Percentiles rank a stretch among this genome's conserved stretches.
phyloP scores from a whole-genome alignment of 2,888 invertebrate genomes.

The Drosophila suboccidentalis region DNA sequence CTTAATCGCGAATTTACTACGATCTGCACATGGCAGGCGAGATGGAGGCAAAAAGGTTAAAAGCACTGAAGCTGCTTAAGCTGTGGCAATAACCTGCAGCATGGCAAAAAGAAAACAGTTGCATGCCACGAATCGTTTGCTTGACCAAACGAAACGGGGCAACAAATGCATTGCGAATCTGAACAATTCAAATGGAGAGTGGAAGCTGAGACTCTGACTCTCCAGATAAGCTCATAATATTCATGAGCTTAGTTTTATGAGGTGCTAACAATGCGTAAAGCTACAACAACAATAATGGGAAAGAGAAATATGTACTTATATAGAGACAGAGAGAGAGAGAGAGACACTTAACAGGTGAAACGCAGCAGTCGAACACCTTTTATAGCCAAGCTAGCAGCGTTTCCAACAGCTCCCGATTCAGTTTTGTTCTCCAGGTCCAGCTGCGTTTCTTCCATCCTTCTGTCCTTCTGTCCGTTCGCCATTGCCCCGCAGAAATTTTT shows the following conservation, averaged over 20 bases:
- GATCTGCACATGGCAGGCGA: slow-evolving; percentile 53
- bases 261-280: slow-evolving; percentile 84
- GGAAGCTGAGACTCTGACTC: slow-evolving; percentile 10
- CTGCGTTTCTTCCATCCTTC: slow-evolving; percentile 10
- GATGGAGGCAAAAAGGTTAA: background rate
- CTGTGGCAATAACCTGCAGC: slow-evolving; percentile 74
- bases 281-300: slow-evolving; percentile 37
- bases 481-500: slow-evolving; percentile 56
- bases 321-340: background rate
- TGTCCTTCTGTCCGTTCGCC: slow-evolving; percentile 19
- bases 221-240: slow-evolving; percentile 82
- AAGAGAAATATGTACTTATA: background rate
- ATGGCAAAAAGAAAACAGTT: slow-evolving; percentile 3
- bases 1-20: slow-evolving; percentile 73
- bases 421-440: slow-evolving; percentile 15
- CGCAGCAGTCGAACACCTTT: slow-evolving; percentile 60
- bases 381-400: slow-evolving; percentile 17
- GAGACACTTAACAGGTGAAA: slow-evolving; percentile 43
- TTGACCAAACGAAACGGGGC: slow-evolving; percentile 37
- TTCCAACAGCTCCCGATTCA: slow-evolving; percentile 16
- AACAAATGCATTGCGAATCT: slow-evolving; percentile 54
- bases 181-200: slow-evolving; percentile 41
- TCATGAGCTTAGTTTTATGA: slow-evolving; percentile 85
- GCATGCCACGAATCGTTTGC: slow-evolving; percentile 22
- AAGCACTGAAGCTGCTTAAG: slow-evolving; percentile 50